Evolutionary conservation across 2,888 invertebrate genomes (phyloP), one percentile per base, ranked within the genome.

Genomic region (Harpalus rufipes): DNA sequence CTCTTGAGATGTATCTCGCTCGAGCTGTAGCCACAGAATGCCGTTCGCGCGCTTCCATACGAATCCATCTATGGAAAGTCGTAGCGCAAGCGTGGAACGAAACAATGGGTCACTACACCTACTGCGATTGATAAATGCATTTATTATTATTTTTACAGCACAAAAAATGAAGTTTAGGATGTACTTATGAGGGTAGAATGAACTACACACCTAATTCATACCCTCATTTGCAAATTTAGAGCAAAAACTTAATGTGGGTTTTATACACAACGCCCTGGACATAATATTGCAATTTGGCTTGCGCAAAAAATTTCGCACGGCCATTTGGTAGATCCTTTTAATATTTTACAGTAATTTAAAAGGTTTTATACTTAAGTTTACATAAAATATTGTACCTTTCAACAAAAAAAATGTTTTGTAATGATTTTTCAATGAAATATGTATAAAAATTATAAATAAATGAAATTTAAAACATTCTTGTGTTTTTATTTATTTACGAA

Each of bases 81-180:
- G 78, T 14, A 16, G 78, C 78, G 84, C 65, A 51, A 44, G 84
- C 84, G 84, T 63, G 7, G 8, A 44, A 2, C 8, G 6, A 7
- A 61, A 78, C 78, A 63, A 84, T 84, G 78, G 84, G 65, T 84
- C 84, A 84, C 76, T 39, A 76, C 76, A 14, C 76, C 78, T 78
- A 76, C 78, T 41, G 68, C 63, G 18, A 51, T 25, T 76, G 16
- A 44, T 65, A n/a, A 44, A 84, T 84, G 84, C 84, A 63, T 84
- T 84, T 65, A 84, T 65, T 83, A 83, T 68, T 4, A 44, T 72
- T 74, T 72, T 74, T 74, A 82, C 16, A 16, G 63, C 14, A 25
- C 63, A 39, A 82, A 68, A 81, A 68, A 68, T 44, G 1, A 18
- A 25, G 25, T 21, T 18, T 63, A 12, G 25, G 63, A 25, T 18